Base-by-base conservation (phyloP, 2,888 invertebrate genomes). In the Conus canariensis region DNA sequence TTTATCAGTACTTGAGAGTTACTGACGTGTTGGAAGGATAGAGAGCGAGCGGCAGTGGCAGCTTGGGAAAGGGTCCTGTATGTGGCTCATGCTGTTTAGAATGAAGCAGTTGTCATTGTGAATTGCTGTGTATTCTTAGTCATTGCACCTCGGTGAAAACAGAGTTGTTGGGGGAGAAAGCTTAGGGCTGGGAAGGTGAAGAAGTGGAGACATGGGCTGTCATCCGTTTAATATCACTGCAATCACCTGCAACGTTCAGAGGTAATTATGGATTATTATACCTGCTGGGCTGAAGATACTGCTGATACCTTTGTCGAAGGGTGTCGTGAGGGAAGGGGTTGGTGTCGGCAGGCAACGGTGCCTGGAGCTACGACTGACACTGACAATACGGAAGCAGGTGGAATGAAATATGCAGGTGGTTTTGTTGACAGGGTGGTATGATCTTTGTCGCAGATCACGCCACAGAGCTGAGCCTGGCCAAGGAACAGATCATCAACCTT, bases 391-490 rank as follows among this genome's bases (percentile, higher is more conserved):
- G 56, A 83, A 83, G 7, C 58, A 2, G 83, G n/a, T 9, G n/a
- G 74, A n/a, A 22, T 9, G 74, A 74, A n/a, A 74, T 4, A n/a
- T n/a, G 22, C n/a, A n/a, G 74, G n/a, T 74, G 74, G 58, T 56
- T 58, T 19, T 56, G n/a, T 56, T 83, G 59, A 83, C 83, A 22
- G 19, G 19, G 58, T 19, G 58, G 58, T 45, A 12, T 19, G n/a
- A 22, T 83, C 22, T 10, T 64, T 64, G 9, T 58, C 22, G 9
- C 94, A 96, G 96, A 96, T 93, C 95, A 95, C 92, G 94, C 94
- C 83, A 95, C 96, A 89, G 95, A 96, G 91, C 93, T 96, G 89
- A 93, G 94, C 56, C 91, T 96, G 77, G 94, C 95, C 60, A 93
- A 95, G 92, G 93, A 94, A 83, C 94, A 94, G 90, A 93, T 95